phyloP scores from a whole-genome alignment of 2,888 invertebrate genomes.

The Caenorhabditis angaria region DNA sequence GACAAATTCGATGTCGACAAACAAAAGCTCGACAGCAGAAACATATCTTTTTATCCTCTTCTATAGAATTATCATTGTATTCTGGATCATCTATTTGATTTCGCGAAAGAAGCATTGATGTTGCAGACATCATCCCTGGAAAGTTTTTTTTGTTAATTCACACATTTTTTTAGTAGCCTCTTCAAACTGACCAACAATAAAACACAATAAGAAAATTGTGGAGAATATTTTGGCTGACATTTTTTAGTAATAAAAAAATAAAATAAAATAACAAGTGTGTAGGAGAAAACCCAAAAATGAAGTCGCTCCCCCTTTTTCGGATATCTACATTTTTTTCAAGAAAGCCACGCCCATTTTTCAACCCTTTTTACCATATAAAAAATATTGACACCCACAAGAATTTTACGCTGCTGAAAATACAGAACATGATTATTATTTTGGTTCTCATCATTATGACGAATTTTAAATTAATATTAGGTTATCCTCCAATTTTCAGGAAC shows the following conservation, averaged over 20 bases:
- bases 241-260: not conserved
- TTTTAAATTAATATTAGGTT: no score
- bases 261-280: not conserved
- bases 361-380: not conserved
- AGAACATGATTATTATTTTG: no score
- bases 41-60: constrained; percentile 46
- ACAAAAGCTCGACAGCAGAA: constrained; percentile 59
- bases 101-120: not conserved
- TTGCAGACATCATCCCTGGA: not conserved
- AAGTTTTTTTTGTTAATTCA: not conserved
- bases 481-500: no score
- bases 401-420: no score
- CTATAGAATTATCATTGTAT: constrained; percentile 8
- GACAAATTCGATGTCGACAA: constrained; percentile 59
- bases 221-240: constrained; percentile 22
- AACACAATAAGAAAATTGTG: constrained; percentile 18
- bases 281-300: not conserved
- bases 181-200: constrained; percentile 20
- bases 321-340: not conserved
- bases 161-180: not conserved
- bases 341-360: not conserved
- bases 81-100: constrained; percentile 2
- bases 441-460: no score
- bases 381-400: not conserved
- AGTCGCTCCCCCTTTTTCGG: not conserved